Evolutionary conservation across 2,888 invertebrate species (phyloP), one percentile per base, ranked within the genome.

Genomic region (Microctonus hyperodae): DNA sequence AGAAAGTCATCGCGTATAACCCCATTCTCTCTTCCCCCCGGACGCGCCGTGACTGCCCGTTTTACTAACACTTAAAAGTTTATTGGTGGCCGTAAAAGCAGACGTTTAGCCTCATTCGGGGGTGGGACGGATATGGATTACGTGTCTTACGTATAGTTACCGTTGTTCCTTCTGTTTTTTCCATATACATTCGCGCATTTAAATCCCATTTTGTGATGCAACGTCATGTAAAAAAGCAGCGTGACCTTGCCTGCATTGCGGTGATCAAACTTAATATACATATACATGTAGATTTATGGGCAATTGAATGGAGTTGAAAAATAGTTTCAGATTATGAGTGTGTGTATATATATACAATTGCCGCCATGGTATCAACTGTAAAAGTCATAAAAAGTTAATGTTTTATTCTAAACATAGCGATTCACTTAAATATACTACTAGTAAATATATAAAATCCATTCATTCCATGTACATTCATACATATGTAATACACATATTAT

Each of bases 31-130:
- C 50, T 57, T 69, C 51, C 22, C 22, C 53, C 65, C 58, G 64
- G 59, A 64, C 70, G 59, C 64, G 44, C 56, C 56, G 56, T 65
- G 62, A 64, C 72, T 71, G 67, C 74, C 74, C 79, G 80, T 83
- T 83, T 83, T 78, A 81, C 80, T 78, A 80, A 83, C 83, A 81
- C 83, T 83, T 83, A 82, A 83, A 83, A 82, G 77, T 83, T 83
- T 83, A 83, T 83, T 82, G 83, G 76, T 76, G 76, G 76, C 73
- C 80, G 75, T 83, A 83, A 83, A 83, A 78, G 74, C 76, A 74
- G 78, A 76, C 80, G 80, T 81, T 81, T 76, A 78, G 81, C 81
- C 80, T 81, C 81, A 80, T 81, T 81, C 80, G 77, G 76, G 63
- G 71, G 69, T 55, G 65, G 68, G 64, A 65, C 68, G 70, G 65